Base-by-base conservation (phyloP, 2,113 vertebrate species). In the Leptobrachium ailaonicum region DNA sequence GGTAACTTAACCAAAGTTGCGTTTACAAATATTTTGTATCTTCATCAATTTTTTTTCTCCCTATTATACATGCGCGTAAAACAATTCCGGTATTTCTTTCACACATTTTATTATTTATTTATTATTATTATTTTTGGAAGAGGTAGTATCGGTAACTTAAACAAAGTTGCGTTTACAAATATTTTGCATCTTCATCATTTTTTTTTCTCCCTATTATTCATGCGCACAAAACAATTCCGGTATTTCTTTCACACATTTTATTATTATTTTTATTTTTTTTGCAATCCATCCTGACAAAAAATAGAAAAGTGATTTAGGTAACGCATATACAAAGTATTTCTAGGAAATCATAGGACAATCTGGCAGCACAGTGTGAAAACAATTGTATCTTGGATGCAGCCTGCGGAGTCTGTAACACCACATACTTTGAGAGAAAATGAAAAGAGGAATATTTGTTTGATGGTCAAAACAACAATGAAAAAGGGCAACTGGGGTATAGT, bases 401-500 rank as follows among this genome's bases (percentile, higher is more conserved):
- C 78, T 80, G 78, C 20, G 41, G 78, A 80, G 78, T 53, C 73
- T 73, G 73, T 73, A 80, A 80, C 66, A 67, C 78, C 78, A 74
- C 63, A 80, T 74, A 68, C 78, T 80, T 80, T 67, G 63, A 32
- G 71, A 80, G 78, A 80, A 80, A 80, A 80, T 80, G 63, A 71
- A 74, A 80, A 73, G 71, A 80, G 43, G 64, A 45, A 73, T 74
- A 73, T 80, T 80, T 80, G 53, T 80, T 56, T 80, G 71, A 80
- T 74, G 78, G 78, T 74, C 78, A 80, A 71, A 80, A 73, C 73
- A 47, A 68, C 63, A 80, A 80, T 32, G 66, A 47, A 80, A 80
- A 78, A 78, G 76, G 71, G 66, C 71, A 80, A 80, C 74, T 64
- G 41, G 32, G 14, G 63, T 68, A 58, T 54, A 54, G 77, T 79